A percentile compares a stretch with the other conserved stretches of the same genome.
Conservation (phyloP, 2,888 invertebrate genomes). For the Cephus pygmeus region DNA sequence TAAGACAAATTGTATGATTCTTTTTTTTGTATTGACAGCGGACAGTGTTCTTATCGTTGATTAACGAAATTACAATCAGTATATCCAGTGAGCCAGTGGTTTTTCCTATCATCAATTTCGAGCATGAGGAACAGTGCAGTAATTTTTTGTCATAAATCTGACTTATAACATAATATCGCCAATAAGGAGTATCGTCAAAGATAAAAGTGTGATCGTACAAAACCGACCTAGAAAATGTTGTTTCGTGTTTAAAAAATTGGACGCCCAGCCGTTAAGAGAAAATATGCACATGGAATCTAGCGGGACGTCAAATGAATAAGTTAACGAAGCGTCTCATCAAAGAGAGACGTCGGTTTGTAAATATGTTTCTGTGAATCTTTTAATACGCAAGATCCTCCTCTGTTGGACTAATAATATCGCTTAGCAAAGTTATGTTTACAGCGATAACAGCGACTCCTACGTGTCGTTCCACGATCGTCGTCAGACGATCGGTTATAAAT, state of each 20-base stretch:
- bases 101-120: background rate
- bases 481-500: slow-evolving; percentile 16
- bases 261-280: background rate
- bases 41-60: background rate
- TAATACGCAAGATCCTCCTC: background rate
- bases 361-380: background rate
- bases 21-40: background rate
- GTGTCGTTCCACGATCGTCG: background rate
- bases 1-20: background rate
- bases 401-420: background rate
- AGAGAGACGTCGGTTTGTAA: background rate
- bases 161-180: background rate
- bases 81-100: background rate
- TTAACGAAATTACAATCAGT: background rate
- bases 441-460: background rate
- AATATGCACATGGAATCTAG: background rate
- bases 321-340: background rate
- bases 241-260: background rate
- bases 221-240: background rate
- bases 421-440: background rate
- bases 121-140: background rate
- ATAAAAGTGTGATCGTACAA: background rate
- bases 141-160: background rate
- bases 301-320: background rate
- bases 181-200: background rate